Base-by-base conservation (phyloP, 2,113 vertebrate genomes). In the Condylura cristata region DNA sequence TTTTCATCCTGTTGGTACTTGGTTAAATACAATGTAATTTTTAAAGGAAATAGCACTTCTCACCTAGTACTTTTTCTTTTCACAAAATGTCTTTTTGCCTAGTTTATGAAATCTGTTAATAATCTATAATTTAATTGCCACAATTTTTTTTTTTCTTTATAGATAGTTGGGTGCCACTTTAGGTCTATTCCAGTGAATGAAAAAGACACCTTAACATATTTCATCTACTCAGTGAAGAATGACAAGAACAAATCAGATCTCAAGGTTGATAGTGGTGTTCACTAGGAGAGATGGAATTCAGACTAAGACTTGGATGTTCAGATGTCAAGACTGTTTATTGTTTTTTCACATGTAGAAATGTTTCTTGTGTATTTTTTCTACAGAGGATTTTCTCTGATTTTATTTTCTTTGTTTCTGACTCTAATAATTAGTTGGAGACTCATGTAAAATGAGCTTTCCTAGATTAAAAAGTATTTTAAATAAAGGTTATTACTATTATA, bases 131-230 rank as follows among this genome's bases (percentile, higher is more conserved):
- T 96, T 96, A 96, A 97, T 96, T 92, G 96, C 56, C 34, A 95
- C 91, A 68, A 2, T 95, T 97, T 93, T 98, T 80, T 79, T 85
- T 96, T 96, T 97, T 80, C 82, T 97, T 98, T 96, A 34, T 96
- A 99, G 98, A 99, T 99, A 97, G 99, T 99, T 97, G 98, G 98
- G 97, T 98, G 98, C 97, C 98, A 99, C 94, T 99, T 99, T 97
- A 98, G 98, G 96, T 99, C 98, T 96, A 99, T 99, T 97, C 98
- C 98, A 93, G 98, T 99, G 98, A 99, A 99, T 94, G 98, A 99
- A 97, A 99, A 99, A 97, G 98, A 99, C 97, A 99, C 98, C 97
- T 98, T 99, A 98, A 98, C 98, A 10, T 99, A 99, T 97, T 99
- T 99, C 98, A 99, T 99, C 98, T 99, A 98, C 97, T 98, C 98